phyloP scores from a whole-genome alignment of 2,113 vertebrate species.

The Nannobrachium achirus region DNA sequence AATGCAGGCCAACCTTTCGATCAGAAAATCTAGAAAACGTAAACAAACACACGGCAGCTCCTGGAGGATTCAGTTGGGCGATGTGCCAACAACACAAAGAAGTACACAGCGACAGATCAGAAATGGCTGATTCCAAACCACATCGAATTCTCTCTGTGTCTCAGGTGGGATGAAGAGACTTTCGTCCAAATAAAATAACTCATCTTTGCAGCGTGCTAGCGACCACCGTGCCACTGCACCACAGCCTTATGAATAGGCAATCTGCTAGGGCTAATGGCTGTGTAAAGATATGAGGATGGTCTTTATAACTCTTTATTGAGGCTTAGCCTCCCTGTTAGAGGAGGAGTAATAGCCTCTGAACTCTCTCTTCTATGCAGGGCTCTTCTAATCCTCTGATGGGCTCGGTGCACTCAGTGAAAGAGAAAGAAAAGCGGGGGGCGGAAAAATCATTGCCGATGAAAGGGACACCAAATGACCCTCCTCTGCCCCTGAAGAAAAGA shows the following conservation, averaged over 20 bases:
- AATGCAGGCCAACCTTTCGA: background rate
- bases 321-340: slow-evolving; percentile 49
- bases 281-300: slow-evolving; percentile 45
- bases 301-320: slow-evolving; percentile 45
- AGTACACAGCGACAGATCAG: background rate
- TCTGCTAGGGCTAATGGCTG: slow-evolving; percentile 47
- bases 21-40: slow-evolving; percentile 16
- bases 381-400: slow-evolving; percentile 61
- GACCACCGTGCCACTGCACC: slow-evolving; percentile 27
- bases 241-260: slow-evolving; percentile 46
- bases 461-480: slow-evolving; percentile 45
- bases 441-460: slow-evolving; percentile 37
- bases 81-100: background rate
- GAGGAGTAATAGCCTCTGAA: slow-evolving; percentile 46
- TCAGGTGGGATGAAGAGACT: slow-evolving; percentile 17
- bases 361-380: slow-evolving; percentile 50
- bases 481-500: slow-evolving; percentile 29
- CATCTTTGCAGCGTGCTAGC: slow-evolving; percentile 27
- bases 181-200: slow-evolving; percentile 22
- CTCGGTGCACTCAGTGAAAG: slow-evolving; percentile 39
- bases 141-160: background rate
- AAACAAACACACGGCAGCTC: background rate
- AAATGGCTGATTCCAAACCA: background rate
- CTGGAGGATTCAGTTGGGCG: slow-evolving; percentile 2
- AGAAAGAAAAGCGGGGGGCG: slow-evolving; percentile 6